Conservation (phyloP, 2,797 vertebrate species). For the Silurus lanzhouensis region DNA sequence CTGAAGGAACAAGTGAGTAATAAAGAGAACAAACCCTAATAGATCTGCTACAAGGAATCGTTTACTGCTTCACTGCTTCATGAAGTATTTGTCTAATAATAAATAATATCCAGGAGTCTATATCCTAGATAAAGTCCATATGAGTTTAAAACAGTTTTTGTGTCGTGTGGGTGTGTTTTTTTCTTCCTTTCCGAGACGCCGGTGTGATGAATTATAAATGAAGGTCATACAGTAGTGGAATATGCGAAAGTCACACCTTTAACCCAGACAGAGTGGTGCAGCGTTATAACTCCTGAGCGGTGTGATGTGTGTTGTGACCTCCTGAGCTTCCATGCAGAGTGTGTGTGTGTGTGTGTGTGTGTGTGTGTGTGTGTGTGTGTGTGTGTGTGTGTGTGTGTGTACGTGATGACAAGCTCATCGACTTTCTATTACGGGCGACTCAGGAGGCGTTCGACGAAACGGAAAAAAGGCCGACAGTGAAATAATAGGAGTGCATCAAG, state of each 20-base stretch:
- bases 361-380: not conserved
- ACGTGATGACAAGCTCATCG: conserved; percentile 13
- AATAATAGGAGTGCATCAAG: conserved; percentile 7
- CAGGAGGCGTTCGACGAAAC: not conserved
- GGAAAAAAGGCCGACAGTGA: not conserved
- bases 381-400: not conserved
- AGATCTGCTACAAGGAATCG: too few species aligned
- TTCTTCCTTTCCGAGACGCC: conserved; percentile 22
- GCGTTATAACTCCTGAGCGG: not conserved
- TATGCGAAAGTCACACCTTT: not conserved
- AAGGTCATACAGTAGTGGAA: conserved; percentile 28
- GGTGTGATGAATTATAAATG: conserved; percentile 42
- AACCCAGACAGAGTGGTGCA: not conserved
- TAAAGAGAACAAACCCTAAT: too few species aligned
- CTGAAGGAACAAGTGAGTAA: too few species aligned
- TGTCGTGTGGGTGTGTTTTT: conserved; percentile 1
- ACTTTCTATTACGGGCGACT: conserved; percentile 1
- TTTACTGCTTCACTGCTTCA: too few species aligned
- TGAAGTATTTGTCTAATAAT: too few species aligned
- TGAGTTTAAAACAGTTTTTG: conserved; percentile 28
- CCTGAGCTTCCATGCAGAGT: not conserved
- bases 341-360: too few species aligned
- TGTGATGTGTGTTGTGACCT: not conserved
- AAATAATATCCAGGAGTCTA: not conserved
- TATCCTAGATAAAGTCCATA: conserved; percentile 32